Evolutionary conservation across 2,113 vertebrate genomes (phyloP), one percentile per base, ranked within the genome.

Genomic region (Grantiella picta): DNA sequence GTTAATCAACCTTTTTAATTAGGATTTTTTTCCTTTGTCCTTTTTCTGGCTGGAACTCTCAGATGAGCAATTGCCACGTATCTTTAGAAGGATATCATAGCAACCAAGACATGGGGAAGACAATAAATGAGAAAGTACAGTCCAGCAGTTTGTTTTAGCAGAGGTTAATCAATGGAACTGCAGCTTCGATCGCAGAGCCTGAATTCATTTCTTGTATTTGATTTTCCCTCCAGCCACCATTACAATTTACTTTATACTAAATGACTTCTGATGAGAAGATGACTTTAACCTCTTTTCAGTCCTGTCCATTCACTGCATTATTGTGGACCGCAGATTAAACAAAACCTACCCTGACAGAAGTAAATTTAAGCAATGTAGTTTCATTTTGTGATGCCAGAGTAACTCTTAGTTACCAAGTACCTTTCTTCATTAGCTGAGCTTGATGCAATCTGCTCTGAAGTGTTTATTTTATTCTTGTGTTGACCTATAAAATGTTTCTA

Each of bases 181-280:
- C 25, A 82, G 79, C 84, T 97, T 97, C 72, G 57, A 97, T 96
- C 2, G 31, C 66, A 72, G 82, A 82, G 95, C 94, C 91, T 92
- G 92, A 95, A 97, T 97, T 98, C 65, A 93, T 97, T 96, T 96
- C 92, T 96, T 76, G 38, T 96, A 84, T 97, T 98, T 97, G 92
- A 97, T 97, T 97, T 97, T 82, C 86, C 94, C 79, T 97, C 72
- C 53, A 94, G 97, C 92, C 94, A 80, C 90, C 60, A 82, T 90
- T 96, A 38, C 66, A 97, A 84, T 86, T 94, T 97, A 87, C 68
- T 95, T 96, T 93, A 94, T 96, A 95, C 97, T 97, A 98, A 97
- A 94, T 94, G 84, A 95, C 86, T 97, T 75, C 70, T 86, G 79
- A 81, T 97, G 83, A 94, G 82, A 54, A 81, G 90, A 95, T 95